Evolutionary conservation across 2,797 vertebrate genomes (phyloP).

Genomic region (Numenius phaeopus): DNA sequence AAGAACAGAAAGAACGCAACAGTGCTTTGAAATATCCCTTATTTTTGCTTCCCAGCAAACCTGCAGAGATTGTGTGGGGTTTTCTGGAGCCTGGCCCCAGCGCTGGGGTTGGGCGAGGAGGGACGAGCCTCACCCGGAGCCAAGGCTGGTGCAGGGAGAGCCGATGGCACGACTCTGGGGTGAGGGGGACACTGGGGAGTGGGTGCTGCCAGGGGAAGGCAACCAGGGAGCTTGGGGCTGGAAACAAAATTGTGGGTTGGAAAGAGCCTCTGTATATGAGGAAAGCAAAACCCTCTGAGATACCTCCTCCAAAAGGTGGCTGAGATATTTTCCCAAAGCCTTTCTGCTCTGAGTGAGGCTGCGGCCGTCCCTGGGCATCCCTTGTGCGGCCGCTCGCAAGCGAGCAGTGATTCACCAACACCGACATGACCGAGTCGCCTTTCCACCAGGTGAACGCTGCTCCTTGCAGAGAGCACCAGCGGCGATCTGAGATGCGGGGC

Average conservation of each 20-base stretch:
- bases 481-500: not conserved
- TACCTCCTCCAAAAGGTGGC: not conserved
- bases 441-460: not conserved
- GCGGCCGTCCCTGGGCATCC: not conserved
- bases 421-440: not conserved
- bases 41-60: not conserved
- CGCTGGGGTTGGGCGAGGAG: not conserved
- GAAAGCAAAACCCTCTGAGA: not conserved
- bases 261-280: not conserved
- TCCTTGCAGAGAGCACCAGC: not conserved
- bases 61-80: not conserved
- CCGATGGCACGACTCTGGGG: fast-evolving
- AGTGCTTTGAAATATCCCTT: not conserved
- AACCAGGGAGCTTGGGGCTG: not conserved
- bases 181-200: not conserved
- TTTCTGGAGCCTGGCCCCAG: not conserved
- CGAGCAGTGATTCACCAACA: fast-evolving
- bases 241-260: not conserved
- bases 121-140: not conserved
- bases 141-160: not conserved
- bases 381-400: not conserved
- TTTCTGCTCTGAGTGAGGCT: not conserved
- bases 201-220: not conserved
- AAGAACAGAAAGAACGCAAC: not conserved
- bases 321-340: not conserved